Conservation (phyloP, 2,888 invertebrate genomes). For the Mythimna loreyi region DNA sequence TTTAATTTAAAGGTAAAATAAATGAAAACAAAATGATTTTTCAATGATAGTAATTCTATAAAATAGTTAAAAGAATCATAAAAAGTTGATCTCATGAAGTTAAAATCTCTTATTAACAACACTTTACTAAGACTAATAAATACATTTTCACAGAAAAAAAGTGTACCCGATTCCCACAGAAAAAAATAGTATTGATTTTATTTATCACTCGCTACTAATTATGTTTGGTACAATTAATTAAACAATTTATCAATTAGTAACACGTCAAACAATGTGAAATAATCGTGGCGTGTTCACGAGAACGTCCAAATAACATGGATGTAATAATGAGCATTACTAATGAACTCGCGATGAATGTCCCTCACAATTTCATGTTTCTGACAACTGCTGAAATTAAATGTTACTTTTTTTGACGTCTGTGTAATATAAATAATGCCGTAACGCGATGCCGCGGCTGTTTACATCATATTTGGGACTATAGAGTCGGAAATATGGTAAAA, state of each 20-base stretch:
- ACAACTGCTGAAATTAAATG: slow-evolving; percentile 35
- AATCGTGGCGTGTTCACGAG: slow-evolving; percentile 23
- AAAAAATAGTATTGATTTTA: no score
- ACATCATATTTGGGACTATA: background rate
- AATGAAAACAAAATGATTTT: no score
- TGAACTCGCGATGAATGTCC: slow-evolving; percentile 15
- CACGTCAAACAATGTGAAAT: slow-evolving; percentile 16
- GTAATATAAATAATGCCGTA: background rate
- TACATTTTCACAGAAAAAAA: no score
- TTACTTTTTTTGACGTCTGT: slow-evolving; percentile 8
- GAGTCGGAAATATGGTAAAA: no score
- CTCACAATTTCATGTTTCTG: slow-evolving; percentile 19
- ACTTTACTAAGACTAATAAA: no score
- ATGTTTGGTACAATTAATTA: slow-evolving; percentile 11
- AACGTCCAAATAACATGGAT: slow-evolving; percentile 23
- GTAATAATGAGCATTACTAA: slow-evolving; percentile 41
- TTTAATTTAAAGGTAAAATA: no score
- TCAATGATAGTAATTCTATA: no score
- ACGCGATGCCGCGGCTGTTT: background rate
- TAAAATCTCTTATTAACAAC: no score
- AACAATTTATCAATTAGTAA: slow-evolving; percentile 31
- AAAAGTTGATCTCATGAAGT: no score
- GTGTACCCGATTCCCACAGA: no score
- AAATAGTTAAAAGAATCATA: no score
- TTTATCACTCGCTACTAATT: background rate